Percentiles rank a stretch among this genome's conserved stretches.
These are phyloP conservation scores for Pachyseris speciosa DNA, from an alignment of 64 coral and sea anemone genomes.

Conservation along the genomic window DNA sequence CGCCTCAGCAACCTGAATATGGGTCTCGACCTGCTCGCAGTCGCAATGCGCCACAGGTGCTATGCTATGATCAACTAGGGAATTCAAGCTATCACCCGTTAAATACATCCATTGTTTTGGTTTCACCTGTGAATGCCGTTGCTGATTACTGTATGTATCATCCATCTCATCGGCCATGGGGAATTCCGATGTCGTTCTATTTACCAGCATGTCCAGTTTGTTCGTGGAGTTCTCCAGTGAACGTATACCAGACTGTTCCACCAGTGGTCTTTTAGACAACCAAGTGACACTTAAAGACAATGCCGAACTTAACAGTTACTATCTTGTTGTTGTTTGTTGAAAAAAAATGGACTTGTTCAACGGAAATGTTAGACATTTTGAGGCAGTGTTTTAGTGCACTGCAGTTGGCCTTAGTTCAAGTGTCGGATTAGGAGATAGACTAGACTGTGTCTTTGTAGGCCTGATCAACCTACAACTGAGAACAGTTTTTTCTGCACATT, in stretches of 20 bases:
- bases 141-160: not conserved
- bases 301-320: not conserved
- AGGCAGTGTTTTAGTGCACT: not conserved
- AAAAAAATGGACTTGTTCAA: not conserved
- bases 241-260: too few relatives aligned
- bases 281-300: too few relatives aligned
- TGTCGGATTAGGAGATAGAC: not conserved
- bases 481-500: too few relatives aligned
- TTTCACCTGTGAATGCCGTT: not conserved
- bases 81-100: not conserved
- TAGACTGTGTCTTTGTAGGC: too few relatives aligned
- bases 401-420: not conserved
- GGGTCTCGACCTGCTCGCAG: not conserved
- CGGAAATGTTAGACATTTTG: too few relatives aligned
- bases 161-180: too few relatives aligned
- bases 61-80: not conserved
- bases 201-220: too few relatives aligned
- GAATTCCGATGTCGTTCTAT: too few relatives aligned
- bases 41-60: not conserved
- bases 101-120: not conserved
- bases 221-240: too few relatives aligned
- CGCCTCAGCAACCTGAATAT: not conserved
- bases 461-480: too few relatives aligned
- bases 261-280: too few relatives aligned
- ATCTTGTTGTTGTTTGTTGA: too few relatives aligned